Evolutionary conservation across 2,888 invertebrate genomes (phyloP).

Genomic region (Drosophila quinaria): DNA sequence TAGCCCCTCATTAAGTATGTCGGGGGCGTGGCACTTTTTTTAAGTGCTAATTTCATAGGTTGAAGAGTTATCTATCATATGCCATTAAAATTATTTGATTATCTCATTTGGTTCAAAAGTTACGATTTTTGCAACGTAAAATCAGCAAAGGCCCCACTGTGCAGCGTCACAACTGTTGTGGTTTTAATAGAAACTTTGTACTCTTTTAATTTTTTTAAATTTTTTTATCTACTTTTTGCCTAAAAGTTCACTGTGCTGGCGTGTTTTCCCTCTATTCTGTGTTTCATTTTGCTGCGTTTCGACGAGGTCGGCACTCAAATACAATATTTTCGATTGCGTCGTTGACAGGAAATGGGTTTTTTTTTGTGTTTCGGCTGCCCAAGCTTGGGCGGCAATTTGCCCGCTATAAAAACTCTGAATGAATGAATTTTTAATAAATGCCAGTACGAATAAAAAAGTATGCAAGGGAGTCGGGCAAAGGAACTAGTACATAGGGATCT

Average conservation of each 20-base stretch:
- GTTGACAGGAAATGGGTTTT: conserved; percentile 62
- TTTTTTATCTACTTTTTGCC: conserved; percentile 21
- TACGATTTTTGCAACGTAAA: too few relatives aligned
- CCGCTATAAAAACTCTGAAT: conserved; percentile 65
- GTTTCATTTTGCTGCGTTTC: conserved; percentile 17
- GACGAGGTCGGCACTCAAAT: conserved; percentile 39
- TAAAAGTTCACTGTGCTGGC: conserved; percentile 51
- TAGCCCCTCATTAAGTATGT: too few relatives aligned
- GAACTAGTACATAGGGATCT: conserved; percentile 23
- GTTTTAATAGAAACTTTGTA: conserved; percentile 37
- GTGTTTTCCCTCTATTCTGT: conserved; percentile 9
- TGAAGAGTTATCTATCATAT: too few relatives aligned
- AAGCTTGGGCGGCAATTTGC: conserved; percentile 49
- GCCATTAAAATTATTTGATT: too few relatives aligned
- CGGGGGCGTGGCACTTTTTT: too few relatives aligned
- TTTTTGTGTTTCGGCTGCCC: conserved; percentile 22
- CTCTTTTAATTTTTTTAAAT: conserved; percentile 4
- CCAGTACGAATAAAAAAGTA: conserved; percentile 38
- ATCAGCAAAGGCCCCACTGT: too few relatives aligned
- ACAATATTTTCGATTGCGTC: conserved; percentile 77
- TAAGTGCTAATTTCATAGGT: too few relatives aligned
- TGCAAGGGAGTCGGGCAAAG: conserved; percentile 1
- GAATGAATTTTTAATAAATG: conserved; percentile 78
- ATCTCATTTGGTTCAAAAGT: too few relatives aligned
- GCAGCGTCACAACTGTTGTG: conserved; percentile 28